Evolutionary conservation across 2,888 invertebrate species (phyloP), one percentile per base, ranked within the genome.

Genomic region (Dryadula phaetusa): DNA sequence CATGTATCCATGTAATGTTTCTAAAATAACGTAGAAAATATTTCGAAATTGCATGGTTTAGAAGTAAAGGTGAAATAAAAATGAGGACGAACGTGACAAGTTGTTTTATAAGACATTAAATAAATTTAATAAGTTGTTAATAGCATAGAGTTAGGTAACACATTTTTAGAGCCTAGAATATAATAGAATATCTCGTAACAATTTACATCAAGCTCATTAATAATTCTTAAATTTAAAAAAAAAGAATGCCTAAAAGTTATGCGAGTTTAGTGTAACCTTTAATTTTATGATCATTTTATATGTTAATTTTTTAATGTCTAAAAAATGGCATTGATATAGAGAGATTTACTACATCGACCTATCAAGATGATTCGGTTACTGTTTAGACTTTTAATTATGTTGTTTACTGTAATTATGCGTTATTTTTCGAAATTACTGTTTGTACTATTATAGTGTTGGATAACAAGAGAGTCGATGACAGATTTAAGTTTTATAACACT

Each of bases 61-160:
- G n/a, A 28, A 52, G 28, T 52, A 12, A 16, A n/a, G 10, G 10
- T 28, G 52, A 28, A 52, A 28, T 63, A 83, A 81, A 56, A 56
- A 40, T 37, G 64, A 71, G 72, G 34, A 40, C 34, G 20, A 40
- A 22, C 56, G 37, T 40, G 56, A 37, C 40, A 56, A 20, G 37
- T 52, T 52, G 3, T 28, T 52, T 32, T 52, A 52, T 32, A 52
- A 16, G 8, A 32, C 28, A 52, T 52, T 1, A 52, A 52, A 52
- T 52, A 52, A 52, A 52, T 52, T 52, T 52, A 28, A 52, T 32
- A 52, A 32, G 10, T 52, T 52, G 28, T 12, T 28, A 52, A 16
- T 18, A 10, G 4, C 4, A 0, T 52, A 5, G n/a, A 25, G 16
- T 52, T 52, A 52, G 28, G 52, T 16, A 52, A 52, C 16, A 10